Base-by-base conservation (phyloP, 2,888 invertebrate genomes). In the Acrobasis suavella region DNA sequence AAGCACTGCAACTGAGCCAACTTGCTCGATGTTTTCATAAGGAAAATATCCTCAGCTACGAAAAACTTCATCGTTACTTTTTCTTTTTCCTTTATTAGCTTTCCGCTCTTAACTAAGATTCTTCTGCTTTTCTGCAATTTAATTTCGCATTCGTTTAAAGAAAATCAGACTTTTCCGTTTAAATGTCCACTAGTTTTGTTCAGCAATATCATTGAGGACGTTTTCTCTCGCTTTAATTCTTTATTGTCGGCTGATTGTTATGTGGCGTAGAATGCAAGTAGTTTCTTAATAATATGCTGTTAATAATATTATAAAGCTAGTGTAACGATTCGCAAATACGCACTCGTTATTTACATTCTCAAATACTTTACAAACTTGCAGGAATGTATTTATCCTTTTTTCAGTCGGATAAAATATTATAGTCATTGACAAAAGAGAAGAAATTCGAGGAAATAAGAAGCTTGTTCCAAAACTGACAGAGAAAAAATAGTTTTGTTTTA, bases 41-140 rank as follows among this genome's bases (percentile, higher is more conserved):
- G 81, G 81, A 86, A 86, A 82, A 78, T 86, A 85, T 85, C 76
- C 76, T 77, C 71, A 76, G 78, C 75, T 74, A 79, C 83, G 79
- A 79, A 82, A 85, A 86, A 85, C 85, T 87, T 87, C 76, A 80
- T 81, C 78, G 75, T 72, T 82, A 85, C 80, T 85, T 87, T 84
- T 86, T 79, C 76, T 78, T 82, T 78, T 79, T 71, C 72, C 73
- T 77, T 85, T 86, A 86, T 87, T 86, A 83, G 80, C 84, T 85
- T 81, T 78, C 77, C 80, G 75, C 74, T 82, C 81, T 85, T 85
- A 82, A 85, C 82, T 84, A 83, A 82, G 77, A 82, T 80, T 81
- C 80, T 80, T 77, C 75, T 80, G 75, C 78, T 77, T 81, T 82
- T 74, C 72, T 76, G 69, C 76, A 82, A 79, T 84, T 83, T 82